Percentiles rank a stretch among this genome's conserved stretches.
Conservation (phyloP, 2,888 invertebrate genomes). For the Eupithecia vulgata region DNA sequence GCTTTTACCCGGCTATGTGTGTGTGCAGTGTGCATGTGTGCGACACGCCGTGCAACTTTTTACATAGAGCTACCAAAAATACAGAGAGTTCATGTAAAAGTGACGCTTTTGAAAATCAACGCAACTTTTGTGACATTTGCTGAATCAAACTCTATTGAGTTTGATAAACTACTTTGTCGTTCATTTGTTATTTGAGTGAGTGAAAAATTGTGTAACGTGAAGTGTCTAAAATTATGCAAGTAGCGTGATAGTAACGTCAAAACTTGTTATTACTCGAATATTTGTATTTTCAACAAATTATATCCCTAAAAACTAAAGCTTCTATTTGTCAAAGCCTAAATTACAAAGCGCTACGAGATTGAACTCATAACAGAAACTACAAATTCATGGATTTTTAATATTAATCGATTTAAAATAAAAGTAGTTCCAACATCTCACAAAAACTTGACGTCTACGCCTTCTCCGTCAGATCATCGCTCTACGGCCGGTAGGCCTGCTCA, state of each 20-base stretch:
- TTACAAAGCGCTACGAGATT: background rate
- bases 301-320: background rate
- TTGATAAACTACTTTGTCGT: slow-evolving; percentile 12
- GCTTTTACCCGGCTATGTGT: slow-evolving; percentile 74
- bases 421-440: background rate
- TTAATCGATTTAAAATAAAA: background rate
- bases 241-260: background rate
- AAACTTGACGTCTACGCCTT: slow-evolving; percentile 15
- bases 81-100: slow-evolving; percentile 55
- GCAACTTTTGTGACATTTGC: slow-evolving; percentile 22
- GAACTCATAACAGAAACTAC: background rate
- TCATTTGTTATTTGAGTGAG: slow-evolving; percentile 1
- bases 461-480: slow-evolving; percentile 53
- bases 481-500: slow-evolving; percentile 64
- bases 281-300: too few relatives aligned
- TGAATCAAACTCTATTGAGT: slow-evolving; percentile 16
- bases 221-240: background rate
- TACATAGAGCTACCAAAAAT: slow-evolving; percentile 67
- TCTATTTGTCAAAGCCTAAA: background rate
- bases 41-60: slow-evolving; percentile 75
- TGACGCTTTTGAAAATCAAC: slow-evolving; percentile 32
- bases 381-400: background rate
- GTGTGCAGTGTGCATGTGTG: slow-evolving; percentile 69
- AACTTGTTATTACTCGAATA: background rate
- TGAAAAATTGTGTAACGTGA: background rate